phyloP scores from a whole-genome alignment of 1,140 invertebrate species.

The Rhopalosiphum maidis region DNA sequence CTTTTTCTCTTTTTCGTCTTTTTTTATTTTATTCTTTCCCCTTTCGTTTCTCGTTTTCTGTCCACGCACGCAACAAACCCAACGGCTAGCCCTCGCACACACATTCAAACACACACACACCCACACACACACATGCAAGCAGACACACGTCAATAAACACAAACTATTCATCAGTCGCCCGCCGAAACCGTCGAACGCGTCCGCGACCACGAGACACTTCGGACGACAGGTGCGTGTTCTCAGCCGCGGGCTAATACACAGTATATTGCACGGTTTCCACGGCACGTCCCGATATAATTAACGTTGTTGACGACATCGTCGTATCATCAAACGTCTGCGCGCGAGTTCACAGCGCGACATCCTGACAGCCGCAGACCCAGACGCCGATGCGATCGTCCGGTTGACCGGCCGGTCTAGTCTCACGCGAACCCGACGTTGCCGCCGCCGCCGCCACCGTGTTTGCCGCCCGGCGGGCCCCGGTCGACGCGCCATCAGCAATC shows the following conservation, averaged over 20 bases:
- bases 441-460: slow-evolving; percentile 15
- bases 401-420: slow-evolving; percentile 10
- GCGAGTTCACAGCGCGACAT: no score
- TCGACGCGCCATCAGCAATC: slow-evolving; percentile 52
- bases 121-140: background rate
- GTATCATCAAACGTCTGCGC: no score
- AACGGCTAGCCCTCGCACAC: background rate
- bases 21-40: slow-evolving; percentile 6
- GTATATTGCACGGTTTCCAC: no score
- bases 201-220: background rate
- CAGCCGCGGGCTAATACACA: no score
- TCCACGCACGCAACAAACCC: background rate
- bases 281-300: no score
- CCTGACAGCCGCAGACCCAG: background rate
- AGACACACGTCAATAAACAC: background rate
- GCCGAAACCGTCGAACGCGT: background rate
- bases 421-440: background rate
- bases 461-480: slow-evolving; percentile 52
- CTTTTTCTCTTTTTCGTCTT: slow-evolving; percentile 30
- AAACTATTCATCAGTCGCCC: background rate
- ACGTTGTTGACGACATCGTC: no score
- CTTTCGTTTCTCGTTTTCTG: slow-evolving; percentile 30
- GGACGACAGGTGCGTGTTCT: background rate
- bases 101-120: background rate
- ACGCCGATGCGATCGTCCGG: slow-evolving; percentile 29